Evolutionary conservation across 2,113 vertebrate species (phyloP), one percentile per base, ranked within the genome.

Genomic region (Phyllopteryx taeniolatus): DNA sequence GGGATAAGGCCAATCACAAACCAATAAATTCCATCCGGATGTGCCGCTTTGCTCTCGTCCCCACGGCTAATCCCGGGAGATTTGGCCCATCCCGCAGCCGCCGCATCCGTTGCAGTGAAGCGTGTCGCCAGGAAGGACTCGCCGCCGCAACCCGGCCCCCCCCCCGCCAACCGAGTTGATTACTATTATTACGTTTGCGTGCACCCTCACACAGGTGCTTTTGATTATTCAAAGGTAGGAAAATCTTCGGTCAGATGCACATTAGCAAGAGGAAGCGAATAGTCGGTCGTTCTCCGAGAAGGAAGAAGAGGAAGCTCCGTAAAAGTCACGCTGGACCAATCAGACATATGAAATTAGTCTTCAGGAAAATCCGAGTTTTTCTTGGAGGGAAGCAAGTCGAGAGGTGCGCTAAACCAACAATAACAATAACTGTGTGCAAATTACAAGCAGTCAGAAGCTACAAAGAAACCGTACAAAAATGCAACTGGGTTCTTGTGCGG

Each of bases 111-210:
- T 90, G 83, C 91, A 88, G 77, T 91, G 88, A 83, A 91, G 90
- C 91, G 78, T 83, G 35, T 91, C 80, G 83, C 76, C 89, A 91
- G 91, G 91, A 93, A 92, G 89, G 89, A 93, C 91, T 92, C 92
- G 79, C 82, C 22, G 22, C 88, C 85, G 79, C 83, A 88, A 90
- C 90, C 91, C 80, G 17, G 11, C 90, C 90, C 91, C 90, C 90
- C 91, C 79, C 80, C 89, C 81, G 86, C 90, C 89, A 88, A 78
- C 65, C 85, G 87, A 90, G 89, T 91, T 93, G 91, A 93, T 93
- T 93, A 87, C 83, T 53, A 76, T 76, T 46, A 66, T 66, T 46
- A 66, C 70, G 81, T 79, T 79, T 82, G 68, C 44, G 68, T 20
- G 68, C 83, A 84, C 43, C 44, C 42, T 10, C n/a, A 47, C 82